A percentile compares a stretch with the other conserved stretches of the same genome.
Evolutionary conservation across 2,888 invertebrate species (phyloP).

Genomic region (Tridacna crocea): DNA sequence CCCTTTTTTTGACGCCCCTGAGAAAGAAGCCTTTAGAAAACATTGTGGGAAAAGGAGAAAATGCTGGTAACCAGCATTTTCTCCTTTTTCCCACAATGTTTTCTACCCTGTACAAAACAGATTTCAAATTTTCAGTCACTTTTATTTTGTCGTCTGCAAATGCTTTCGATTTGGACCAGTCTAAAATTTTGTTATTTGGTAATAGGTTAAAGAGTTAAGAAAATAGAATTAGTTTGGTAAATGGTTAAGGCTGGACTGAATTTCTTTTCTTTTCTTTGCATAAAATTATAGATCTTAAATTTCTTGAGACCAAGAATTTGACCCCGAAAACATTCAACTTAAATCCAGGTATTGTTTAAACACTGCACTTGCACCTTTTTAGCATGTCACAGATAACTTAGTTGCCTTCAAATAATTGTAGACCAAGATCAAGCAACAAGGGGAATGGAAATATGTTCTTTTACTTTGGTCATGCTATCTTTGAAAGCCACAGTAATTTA

Average conservation of each 20-base stretch:
- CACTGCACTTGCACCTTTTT: constrained; percentile 21
- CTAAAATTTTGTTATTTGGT: too few relatives aligned
- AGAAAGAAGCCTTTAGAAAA: constrained; percentile 10
- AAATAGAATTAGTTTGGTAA: too few relatives aligned
- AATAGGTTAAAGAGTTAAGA: too few relatives aligned
- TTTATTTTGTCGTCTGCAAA: neutral
- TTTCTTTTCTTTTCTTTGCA: too few relatives aligned
- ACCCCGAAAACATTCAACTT: constrained; percentile 60
- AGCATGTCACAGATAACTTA: too few relatives aligned
- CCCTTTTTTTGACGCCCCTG: too few relatives aligned
- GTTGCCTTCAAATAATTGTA: too few relatives aligned
- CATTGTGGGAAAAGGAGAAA: constrained; percentile 2
- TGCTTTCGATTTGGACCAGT: neutral
- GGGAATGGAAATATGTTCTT: neutral
- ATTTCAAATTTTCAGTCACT: too few relatives aligned
- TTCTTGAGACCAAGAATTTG: constrained; percentile 47
- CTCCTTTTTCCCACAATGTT: constrained; percentile 6
- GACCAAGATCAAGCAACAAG: neutral
- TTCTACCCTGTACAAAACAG: too few relatives aligned
- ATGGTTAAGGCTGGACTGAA: too few relatives aligned
- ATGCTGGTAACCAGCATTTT: neutral
- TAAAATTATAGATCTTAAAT: constrained; percentile 39
- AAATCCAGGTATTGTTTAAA: constrained; percentile 41
- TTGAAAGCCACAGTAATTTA: neutral
- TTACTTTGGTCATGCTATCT: neutral